Evolutionary conservation across 2,797 vertebrate genomes (phyloP).

Genomic region (Microchirus variegatus): DNA sequence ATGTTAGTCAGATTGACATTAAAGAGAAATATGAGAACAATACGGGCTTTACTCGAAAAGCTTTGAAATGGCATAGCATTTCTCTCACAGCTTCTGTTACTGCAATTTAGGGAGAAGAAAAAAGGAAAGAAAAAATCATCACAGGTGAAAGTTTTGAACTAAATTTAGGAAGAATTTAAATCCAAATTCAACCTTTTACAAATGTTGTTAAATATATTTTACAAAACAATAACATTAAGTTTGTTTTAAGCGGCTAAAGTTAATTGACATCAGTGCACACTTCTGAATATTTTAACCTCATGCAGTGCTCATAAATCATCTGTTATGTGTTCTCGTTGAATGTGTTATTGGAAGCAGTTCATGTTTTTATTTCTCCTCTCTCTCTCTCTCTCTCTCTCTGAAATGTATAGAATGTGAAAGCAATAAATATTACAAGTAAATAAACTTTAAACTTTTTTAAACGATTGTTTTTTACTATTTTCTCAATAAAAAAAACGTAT

Average conservation of each 20-base stretch:
- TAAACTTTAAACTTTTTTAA: constrained; percentile 78
- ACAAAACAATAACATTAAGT: constrained; percentile 24
- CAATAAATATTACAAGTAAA: constrained; percentile 87
- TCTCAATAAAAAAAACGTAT: constrained; percentile 83
- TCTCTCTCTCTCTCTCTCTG: too few species aligned
- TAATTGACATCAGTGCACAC: constrained; percentile 57
- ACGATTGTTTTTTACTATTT: constrained; percentile 79
- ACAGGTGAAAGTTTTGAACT: too few species aligned
- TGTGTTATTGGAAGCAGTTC: constrained; percentile 64
- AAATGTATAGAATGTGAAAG: constrained; percentile 76
- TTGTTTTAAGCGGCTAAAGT: constrained; percentile 41
- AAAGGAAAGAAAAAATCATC: too few species aligned
- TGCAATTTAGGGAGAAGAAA: too few species aligned
- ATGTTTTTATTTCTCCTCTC: constrained; percentile 63
- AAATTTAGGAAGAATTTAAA: too few species aligned
- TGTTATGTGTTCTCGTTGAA: constrained; percentile 62
- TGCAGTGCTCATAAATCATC: constrained; percentile 55
- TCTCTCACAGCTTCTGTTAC: constrained; percentile 36
- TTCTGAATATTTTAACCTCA: constrained; percentile 42
- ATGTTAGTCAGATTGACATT: constrained; percentile 76
- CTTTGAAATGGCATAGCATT: constrained; percentile 58
- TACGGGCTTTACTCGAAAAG: constrained; percentile 41
- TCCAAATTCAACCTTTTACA: constrained; percentile 42
- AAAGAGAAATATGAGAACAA: constrained; percentile 77
- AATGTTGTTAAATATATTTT: constrained; percentile 41